A percentile compares a stretch with the other conserved stretches of the same genome.
Conservation (phyloP, 2,113 vertebrate species). For the Acanthisitta chloris region DNA sequence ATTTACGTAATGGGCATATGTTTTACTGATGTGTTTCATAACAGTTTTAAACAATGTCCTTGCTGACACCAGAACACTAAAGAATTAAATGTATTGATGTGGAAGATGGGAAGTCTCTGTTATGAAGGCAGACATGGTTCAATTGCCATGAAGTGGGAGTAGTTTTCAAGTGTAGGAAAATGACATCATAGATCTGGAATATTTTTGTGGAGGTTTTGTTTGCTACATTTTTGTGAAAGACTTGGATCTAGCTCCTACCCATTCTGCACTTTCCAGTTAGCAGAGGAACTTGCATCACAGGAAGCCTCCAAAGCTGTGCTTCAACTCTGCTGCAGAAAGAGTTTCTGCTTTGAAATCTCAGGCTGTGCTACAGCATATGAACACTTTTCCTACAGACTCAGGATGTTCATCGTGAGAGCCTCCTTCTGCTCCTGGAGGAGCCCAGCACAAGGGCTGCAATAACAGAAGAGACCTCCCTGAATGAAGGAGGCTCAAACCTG, state of each 20-base stretch:
- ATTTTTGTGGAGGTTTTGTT: background rate
- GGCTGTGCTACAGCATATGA: background rate
- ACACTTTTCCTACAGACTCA: background rate
- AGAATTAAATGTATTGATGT: background rate
- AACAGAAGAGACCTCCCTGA: background rate
- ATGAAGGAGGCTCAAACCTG: background rate
- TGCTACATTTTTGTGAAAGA: background rate
- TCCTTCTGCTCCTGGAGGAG: background rate
- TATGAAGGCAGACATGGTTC: background rate
- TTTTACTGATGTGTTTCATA: background rate
- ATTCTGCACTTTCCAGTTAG: background rate
- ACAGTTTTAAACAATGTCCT: background rate
- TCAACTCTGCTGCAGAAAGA: background rate
- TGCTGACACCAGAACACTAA: background rate
- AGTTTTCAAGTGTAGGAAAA: background rate
- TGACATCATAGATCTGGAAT: background rate
- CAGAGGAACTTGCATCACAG: background rate
- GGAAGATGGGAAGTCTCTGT: background rate
- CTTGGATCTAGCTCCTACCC: background rate
- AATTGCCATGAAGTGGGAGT: background rate
- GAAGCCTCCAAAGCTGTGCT: background rate
- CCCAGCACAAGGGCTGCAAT: too few relatives aligned
- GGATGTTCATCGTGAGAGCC: background rate
- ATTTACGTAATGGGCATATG: background rate
- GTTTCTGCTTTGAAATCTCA: background rate